phyloP scores from a whole-genome alignment of 2,888 invertebrate species.

The Pemphredon lugubris region DNA sequence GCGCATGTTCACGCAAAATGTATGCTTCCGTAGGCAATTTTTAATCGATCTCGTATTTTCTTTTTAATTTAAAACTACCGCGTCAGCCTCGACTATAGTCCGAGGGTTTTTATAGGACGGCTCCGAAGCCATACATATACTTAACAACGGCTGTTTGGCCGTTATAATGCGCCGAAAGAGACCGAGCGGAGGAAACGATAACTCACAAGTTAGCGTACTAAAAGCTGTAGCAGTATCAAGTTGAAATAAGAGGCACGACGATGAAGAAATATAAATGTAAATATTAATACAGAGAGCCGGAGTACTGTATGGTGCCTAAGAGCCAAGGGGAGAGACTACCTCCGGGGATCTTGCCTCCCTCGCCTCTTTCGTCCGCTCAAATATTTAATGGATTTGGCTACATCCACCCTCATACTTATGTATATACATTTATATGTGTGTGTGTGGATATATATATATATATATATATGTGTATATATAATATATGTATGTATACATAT shows the following conservation, averaged over 20 bases:
- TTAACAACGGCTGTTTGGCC: constrained; percentile 39
- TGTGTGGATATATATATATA: neutral
- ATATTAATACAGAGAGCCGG: constrained; percentile 63
- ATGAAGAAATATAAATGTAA: constrained; percentile 70
- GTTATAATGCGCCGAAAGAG: constrained; percentile 25
- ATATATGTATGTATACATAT: no score
- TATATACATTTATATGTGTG: constrained; percentile 10
- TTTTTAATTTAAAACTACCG: no score
- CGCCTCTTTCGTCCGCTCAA: constrained; percentile 63
- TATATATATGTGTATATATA: no score
- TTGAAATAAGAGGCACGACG: constrained; percentile 61
- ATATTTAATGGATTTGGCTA: constrained; percentile 68
- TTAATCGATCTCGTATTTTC: no score
- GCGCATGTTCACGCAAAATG: no score
- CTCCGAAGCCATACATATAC: no score
- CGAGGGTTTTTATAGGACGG: no score
- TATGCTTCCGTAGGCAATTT: no score
- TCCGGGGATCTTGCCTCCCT: constrained; percentile 52
- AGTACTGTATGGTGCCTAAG: constrained; percentile 56
- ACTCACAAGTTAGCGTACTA: constrained; percentile 45
- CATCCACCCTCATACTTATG: constrained; percentile 44
- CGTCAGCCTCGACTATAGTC: no score
- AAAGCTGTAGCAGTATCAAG: constrained; percentile 54
- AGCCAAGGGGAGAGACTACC: constrained; percentile 59
- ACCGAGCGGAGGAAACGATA: constrained; percentile 31